Conservation (phyloP, 2,888 invertebrate species). For the Theretra japonica region DNA sequence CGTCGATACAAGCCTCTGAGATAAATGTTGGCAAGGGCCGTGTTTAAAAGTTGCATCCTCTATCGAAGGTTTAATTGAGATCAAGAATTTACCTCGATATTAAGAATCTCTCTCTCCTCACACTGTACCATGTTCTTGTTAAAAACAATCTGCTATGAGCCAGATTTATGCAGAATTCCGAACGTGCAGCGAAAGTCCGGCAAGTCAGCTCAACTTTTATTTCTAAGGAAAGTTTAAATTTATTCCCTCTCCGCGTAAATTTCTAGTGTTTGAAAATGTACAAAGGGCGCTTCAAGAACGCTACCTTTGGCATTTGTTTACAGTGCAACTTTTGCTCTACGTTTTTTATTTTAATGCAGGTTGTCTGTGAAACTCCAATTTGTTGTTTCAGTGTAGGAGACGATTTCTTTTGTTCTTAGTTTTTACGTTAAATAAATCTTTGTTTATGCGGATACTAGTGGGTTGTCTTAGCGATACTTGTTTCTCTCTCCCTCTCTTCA, state of each 20-base stretch:
- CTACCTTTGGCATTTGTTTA: slow-evolving; percentile 20
- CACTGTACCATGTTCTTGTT: slow-evolving; percentile 30
- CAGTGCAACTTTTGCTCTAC: background rate
- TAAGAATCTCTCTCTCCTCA: slow-evolving; percentile 33
- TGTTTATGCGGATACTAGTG: background rate
- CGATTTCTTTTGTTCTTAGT: background rate
- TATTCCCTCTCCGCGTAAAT: slow-evolving; percentile 14
- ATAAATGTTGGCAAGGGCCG: too few species aligned
- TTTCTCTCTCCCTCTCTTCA: too few species aligned
- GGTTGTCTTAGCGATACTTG: too few species aligned
- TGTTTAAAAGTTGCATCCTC: too few species aligned
- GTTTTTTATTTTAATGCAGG: background rate
- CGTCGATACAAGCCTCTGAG: too few species aligned
- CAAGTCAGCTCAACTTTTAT: slow-evolving; percentile 27
- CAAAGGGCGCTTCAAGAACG: slow-evolving; percentile 13
- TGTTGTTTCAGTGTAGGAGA: slow-evolving; percentile 18
- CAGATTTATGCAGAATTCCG: slow-evolving; percentile 32
- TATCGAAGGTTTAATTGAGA: background rate
- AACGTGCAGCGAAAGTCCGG: slow-evolving; percentile 17
- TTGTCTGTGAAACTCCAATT: background rate
- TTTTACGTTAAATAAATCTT: slow-evolving; percentile 3
- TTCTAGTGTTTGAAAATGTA: slow-evolving; percentile 14
- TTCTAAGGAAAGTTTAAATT: slow-evolving; percentile 28
- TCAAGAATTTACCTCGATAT: background rate
- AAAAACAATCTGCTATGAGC: slow-evolving; percentile 29